These are phyloP conservation scores for Adineta ricciae DNA, from an alignment of 2,888 invertebrate species.

Conservation along the genomic window DNA sequence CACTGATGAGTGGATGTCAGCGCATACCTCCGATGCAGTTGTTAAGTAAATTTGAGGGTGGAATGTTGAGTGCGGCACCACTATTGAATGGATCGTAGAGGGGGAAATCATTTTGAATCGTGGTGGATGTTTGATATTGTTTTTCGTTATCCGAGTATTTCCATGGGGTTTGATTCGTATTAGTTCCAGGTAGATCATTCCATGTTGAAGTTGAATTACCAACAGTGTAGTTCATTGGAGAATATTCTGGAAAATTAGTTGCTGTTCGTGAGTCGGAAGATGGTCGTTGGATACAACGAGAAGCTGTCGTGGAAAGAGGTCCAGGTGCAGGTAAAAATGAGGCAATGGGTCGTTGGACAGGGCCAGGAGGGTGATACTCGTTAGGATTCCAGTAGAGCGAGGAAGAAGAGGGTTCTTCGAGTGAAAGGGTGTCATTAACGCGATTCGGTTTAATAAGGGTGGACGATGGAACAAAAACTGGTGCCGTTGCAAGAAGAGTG, in stretches of 20 bases:
- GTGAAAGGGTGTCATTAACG: not conserved
- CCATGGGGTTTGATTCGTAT: not conserved
- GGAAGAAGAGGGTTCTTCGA: not conserved
- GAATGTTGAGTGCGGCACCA: not conserved
- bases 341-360: not conserved
- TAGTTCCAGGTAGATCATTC: not conserved
- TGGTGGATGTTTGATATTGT: not conserved
- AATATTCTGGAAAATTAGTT: not conserved
- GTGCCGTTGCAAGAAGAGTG: not conserved
- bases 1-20: no score
- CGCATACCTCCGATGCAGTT: not conserved
- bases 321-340: not conserved
- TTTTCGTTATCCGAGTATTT: not conserved
- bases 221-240: not conserved
- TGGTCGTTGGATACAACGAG: slow-evolving; percentile 3
- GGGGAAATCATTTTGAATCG: not conserved
- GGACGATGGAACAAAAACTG: not conserved
- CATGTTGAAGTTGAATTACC: not conserved
- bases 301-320: not conserved
- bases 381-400: not conserved
- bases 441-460: not conserved
- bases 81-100: slow-evolving; percentile 17
- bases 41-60: not conserved
- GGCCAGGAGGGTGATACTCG: not conserved
- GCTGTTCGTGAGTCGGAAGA: not conserved